Base-by-base conservation (phyloP, 2,888 invertebrate species). In the Hypomecis punctinalis region DNA sequence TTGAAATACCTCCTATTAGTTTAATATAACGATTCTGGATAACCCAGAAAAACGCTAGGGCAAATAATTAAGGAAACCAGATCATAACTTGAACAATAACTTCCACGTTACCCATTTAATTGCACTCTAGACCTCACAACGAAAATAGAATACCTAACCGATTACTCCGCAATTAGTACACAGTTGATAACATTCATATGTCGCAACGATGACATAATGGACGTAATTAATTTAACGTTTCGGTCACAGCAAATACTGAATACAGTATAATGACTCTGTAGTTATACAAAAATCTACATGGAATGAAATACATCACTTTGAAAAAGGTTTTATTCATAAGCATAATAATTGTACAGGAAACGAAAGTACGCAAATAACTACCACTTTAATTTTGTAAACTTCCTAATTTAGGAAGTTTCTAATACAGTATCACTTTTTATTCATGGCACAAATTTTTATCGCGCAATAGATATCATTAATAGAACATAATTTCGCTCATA, bases 161-260 rank as follows among this genome's bases (percentile, higher is more conserved):
- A 75, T 79, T 77, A 82, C 76, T 74, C 62, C 63, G 72, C 77
- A 83, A 82, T 83, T 81, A 82, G 76, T 79, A 74, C 64, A 60
- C 71, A 76, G 72, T 74, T 73, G 79, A 83, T 81, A 82, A 68
- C 74, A 69, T 72, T 66, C 62, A 73, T 63, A 64, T 70, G 73
- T 71, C 76, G 71, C 69, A 67, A 69, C 68, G 68, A 73, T 78
- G 79, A 77, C 73, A 76, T 84, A 80, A 83, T 83, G 79, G 79
- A 77, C 77, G 75, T 82, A 75, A 82, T 80, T 80, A 77, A 82
- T 78, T 80, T 73, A 75, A 75, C 63, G 67, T 45, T 56, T 42
- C 8, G 23, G 46, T 39, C 48, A 37, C 57, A 61, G 58, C 36
- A 6, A 47, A 47, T 43, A 39, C 33, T n/a, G n/a, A 36, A 33